Evolutionary conservation across 2,113 vertebrate genomes (phyloP), one percentile per base, ranked within the genome.

Genomic region (Seriola aureovittata): DNA sequence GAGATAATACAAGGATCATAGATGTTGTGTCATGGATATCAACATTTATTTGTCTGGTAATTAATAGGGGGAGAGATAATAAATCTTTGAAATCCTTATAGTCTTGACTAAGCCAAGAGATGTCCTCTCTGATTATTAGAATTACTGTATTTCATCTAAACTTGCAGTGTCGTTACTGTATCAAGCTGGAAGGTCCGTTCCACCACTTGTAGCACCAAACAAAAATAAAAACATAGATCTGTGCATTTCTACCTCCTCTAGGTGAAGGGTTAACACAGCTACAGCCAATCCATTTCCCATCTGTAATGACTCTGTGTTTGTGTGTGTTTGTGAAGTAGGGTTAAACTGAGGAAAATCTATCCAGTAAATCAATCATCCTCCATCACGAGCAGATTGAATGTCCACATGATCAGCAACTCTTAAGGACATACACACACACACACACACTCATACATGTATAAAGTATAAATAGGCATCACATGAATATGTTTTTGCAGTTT

Each of bases 281-380:
- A n/a, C 21, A 80, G 19, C 5, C 34, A 44, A 78, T 70, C 73
- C 50, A 85, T 85, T 73, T 73, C 75, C 79, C 71, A 80, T 72
- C 38, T 16, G 58, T 36, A 23, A 9, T 67, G 64, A 32, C 17
- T n/a, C 16, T 65, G 57, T 62, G 77, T 57, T 70, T 75, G 16
- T 55, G 34, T 65, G 52, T 29, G 48, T 72, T 21, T 55, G 64
- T 57, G 57, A 10, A 36, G 54, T 9, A 4, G 4, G 17, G 64
- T 55, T 75, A 70, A 82, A 75, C 46, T 59, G 36, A 55, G 60
- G 29, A 83, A 75, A 75, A 85, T 89, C 69, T 38, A 69, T 87
- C 65, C 68, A 29, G 46, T 38, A 34, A 89, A 89, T 88, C 81
- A 88, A 78, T 91, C 83, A 58, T 23, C 40, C 46, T 74, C 62